Evolutionary conservation across 2,113 vertebrate genomes (phyloP).

Genomic region (Xenopus laevis): DNA sequence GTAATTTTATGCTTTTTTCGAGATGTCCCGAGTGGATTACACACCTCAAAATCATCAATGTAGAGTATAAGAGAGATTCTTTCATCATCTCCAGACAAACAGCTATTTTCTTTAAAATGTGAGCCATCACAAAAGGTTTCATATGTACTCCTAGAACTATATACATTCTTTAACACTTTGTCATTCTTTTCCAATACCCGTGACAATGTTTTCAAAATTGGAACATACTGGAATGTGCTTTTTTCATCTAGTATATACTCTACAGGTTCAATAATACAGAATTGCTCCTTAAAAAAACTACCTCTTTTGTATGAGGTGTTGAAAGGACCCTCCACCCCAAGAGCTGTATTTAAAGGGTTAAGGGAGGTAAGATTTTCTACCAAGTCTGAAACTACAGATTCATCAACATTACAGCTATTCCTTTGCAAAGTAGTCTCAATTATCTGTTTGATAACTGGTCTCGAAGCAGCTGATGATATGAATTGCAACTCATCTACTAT

Average conservation of each 20-base stretch:
- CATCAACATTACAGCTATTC: too few species aligned
- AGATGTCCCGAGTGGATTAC: neutral
- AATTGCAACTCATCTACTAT: too few species aligned
- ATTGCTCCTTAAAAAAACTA: neutral
- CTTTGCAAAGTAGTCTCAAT: too few species aligned
- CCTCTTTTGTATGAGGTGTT: neutral
- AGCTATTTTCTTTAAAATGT: neutral
- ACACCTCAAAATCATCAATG: neutral
- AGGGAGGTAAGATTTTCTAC: too few species aligned
- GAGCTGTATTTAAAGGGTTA: too few species aligned
- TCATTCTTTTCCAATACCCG: neutral
- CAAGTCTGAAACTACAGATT: too few species aligned
- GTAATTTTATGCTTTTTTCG: neutral
- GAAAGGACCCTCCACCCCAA: too few species aligned
- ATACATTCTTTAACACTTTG: neutral
- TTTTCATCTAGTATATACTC: neutral
- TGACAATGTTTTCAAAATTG: neutral
- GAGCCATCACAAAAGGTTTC: neutral
- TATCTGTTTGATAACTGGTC: too few species aligned
- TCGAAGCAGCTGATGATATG: too few species aligned
- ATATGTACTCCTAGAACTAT: neutral
- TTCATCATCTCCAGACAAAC: neutral
- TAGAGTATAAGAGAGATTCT: too few species aligned
- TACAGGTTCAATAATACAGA: neutral
- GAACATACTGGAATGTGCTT: neutral